Base-by-base conservation (phyloP, 2,113 vertebrate genomes). In the Cheirogaleus medius region DNA sequence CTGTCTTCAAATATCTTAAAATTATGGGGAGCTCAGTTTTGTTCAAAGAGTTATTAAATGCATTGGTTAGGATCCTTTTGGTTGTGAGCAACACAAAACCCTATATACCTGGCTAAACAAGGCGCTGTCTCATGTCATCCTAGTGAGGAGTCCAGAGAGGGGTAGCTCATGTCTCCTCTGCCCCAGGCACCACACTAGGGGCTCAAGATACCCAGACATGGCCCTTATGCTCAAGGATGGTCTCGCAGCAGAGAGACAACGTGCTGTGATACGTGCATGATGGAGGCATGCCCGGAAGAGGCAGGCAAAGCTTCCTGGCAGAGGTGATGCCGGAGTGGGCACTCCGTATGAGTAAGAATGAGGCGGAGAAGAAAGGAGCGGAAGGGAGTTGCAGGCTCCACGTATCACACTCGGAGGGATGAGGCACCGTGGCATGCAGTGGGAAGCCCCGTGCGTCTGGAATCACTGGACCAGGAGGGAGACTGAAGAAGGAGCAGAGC, bases 341-440 rank as follows among this genome's bases (percentile, higher is more conserved):
- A 44, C 11, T 2, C 8, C 66, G 12, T 49, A 8, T 87, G 94
- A 87, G 90, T 74, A 64, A 90, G 93, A 11, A 71, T 4, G 74
- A 84, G 37, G 54, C n/a, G 1, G 37, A 77, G 52, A 37, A 49
- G 39, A 25, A 56, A 80, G 68, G n/a, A 54, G 17, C 0, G 0
- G 77, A 56, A 77, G 68, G 82, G 25, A 23, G 44, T 80, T 64
- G 87, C 77, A 3, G 42, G 60, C 20, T 23, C 44, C 13, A 0
- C 0, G 1, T 3, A 13, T 66, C 39, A n/a, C 56, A 8, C 17
- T 14, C 44, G 47, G 66, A 52, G 49, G n/a, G 0, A 1, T 60
- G 84, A 91, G 83, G 42, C 83, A 10, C 32, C 32, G 0, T 0
- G 13, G 29, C n/a, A 0, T 37, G 81, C 6, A 37, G 8, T 0